These are phyloP conservation scores for Macquaria australasica DNA, from an alignment of 2,113 vertebrate genomes.

Conservation along the genomic window DNA sequence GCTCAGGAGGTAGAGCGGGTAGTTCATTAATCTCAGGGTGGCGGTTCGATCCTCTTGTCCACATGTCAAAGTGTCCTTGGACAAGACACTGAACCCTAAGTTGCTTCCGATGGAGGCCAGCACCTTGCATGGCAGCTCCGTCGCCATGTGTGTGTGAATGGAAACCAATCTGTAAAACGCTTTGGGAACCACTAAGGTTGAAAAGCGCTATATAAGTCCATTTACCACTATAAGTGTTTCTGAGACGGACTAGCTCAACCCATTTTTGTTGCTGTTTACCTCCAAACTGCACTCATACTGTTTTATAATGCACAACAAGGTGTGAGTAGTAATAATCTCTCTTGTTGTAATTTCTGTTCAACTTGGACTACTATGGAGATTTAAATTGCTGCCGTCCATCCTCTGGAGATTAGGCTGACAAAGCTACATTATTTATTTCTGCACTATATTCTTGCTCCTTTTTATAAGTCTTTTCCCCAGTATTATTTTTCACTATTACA, in stretches of 20 bases:
- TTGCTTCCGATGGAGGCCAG: no score
- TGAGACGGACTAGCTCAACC: background rate
- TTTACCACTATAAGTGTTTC: background rate
- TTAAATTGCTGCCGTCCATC: constrained; percentile 5
- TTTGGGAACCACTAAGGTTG: no score
- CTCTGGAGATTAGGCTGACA: constrained; percentile 30
- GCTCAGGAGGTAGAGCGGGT: no score
- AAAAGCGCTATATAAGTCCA: no score
- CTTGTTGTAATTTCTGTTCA: constrained; percentile 32
- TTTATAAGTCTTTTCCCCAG: constrained; percentile 23
- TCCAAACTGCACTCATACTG: background rate
- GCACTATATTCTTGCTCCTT: constrained; percentile 18
- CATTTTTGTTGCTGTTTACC: background rate
- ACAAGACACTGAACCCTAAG: no score
- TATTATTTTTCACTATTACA: constrained; percentile 60
- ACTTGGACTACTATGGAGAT: background rate
- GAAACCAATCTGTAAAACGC: no score
- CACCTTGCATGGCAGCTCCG: no score
- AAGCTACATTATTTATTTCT: constrained; percentile 32
- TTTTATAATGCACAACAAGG: background rate
- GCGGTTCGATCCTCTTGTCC: no score
- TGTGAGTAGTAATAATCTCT: background rate
- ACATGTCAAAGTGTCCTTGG: no score
- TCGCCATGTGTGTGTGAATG: no score
- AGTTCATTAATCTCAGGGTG: no score